Percentiles rank a stretch among this genome's conserved stretches.
phyloP scores from a whole-genome alignment of 2,888 invertebrate species.

The Polietes domitor region DNA sequence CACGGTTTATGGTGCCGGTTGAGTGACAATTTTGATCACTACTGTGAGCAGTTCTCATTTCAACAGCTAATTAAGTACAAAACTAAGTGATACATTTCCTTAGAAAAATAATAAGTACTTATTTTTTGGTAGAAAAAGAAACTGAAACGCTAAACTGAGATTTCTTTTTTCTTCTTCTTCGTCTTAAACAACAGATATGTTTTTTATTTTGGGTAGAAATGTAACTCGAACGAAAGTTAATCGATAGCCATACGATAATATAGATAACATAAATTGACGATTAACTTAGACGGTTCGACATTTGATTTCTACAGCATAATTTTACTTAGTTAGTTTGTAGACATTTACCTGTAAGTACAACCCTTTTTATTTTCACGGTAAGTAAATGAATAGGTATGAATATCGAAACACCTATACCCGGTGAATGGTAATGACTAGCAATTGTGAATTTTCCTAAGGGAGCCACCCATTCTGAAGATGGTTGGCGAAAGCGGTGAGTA shows the following conservation, averaged over 20 bases:
- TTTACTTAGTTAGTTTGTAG: constrained; percentile 11
- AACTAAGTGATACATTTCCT: neutral
- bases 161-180: neutral
- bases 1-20: too few species aligned
- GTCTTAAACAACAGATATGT: constrained; percentile 17
- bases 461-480: too few species aligned
- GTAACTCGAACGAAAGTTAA: neutral
- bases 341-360: constrained; percentile 23
- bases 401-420: too few species aligned
- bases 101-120: neutral
- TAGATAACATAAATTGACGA: too few species aligned
- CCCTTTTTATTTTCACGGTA: constrained; percentile 18
- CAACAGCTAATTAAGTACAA: too few species aligned
- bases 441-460: too few species aligned
- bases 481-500: too few species aligned
- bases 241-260: too few species aligned
- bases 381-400: neutral
- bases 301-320: neutral
- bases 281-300: constrained; percentile 2
- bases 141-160: neutral
- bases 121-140: constrained; percentile 24
- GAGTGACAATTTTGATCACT: too few species aligned
- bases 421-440: too few species aligned
- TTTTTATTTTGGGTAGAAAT: constrained; percentile 2
- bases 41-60: too few species aligned